Base-by-base conservation (phyloP, 2,888 invertebrate species). In the Drosophila sordidapex region DNA sequence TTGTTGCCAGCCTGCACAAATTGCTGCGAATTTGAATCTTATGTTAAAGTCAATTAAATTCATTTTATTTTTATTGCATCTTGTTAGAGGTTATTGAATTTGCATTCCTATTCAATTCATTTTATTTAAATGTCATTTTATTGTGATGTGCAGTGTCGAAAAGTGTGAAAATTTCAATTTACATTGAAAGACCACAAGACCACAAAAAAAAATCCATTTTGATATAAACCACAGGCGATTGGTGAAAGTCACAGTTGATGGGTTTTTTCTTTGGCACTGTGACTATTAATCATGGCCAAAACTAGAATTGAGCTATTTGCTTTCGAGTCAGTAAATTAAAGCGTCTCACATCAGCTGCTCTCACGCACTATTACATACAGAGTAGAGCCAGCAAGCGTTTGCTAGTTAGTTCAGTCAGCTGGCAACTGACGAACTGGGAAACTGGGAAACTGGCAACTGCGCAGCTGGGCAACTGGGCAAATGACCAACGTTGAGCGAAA, bases 301-400 rank as follows among this genome's bases (percentile, higher is more conserved):
- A n/a, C 13, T 29, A 3, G 48, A 56, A 60, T 68, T 49, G 35
- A 76, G 61, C 48, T 56, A 48, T 79, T 68, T 67, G 56, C 5
- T 57, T 29, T 21, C 11, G 38, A 38, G 38, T 7, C 18, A 31
- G 61, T 48, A 29, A 38, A 56, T 56, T 27, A n/a, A 60, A 69
- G 40, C 21, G 27, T 31, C 51, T 57, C 21, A 38, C 27, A 59
- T 46, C 43, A 54, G 35, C 62, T 68, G 53, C 48, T 48, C 21
- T 18, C 25, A 43, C 13, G 46, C 46, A 25, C 35, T 15, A 21
- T 31, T 51, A 46, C 31, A 10, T 33, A 31, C 40, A 25, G 18
- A n/a, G 6, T 29, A 51, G 21, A 31, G 33, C 1, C 29, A 11
- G 18, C 27, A 27, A 18, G 7, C 11, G 31, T 38, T 65, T 38